Evolutionary conservation across 1,140 invertebrate genomes (phyloP).

Genomic region (Diprion similis): DNA sequence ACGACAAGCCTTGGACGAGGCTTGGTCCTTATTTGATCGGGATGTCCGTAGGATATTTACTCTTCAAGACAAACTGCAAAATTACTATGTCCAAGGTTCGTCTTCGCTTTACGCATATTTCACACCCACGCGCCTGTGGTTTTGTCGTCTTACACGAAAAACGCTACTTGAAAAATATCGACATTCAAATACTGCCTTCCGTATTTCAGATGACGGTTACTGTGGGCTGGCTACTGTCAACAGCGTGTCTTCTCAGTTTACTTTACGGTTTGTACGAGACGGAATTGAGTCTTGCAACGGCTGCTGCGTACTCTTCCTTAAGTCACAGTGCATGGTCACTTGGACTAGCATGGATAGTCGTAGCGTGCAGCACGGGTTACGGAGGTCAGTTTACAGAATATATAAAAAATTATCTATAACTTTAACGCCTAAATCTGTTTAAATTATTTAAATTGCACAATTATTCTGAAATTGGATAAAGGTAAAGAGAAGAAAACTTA

Average conservation of each 20-base stretch:
- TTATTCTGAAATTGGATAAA: background rate
- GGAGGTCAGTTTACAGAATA: slow-evolving; percentile 67
- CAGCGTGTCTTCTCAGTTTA: slow-evolving; percentile 70
- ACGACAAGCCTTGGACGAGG: slow-evolving; percentile 87
- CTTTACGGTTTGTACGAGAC: slow-evolving; percentile 80
- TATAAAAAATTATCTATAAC: slow-evolving; percentile 18
- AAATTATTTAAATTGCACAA: background rate
- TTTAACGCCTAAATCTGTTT: no score
- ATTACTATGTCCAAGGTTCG: slow-evolving; percentile 75
- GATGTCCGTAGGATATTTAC: slow-evolving; percentile 82
- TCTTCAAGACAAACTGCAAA: slow-evolving; percentile 83
- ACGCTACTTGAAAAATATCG: no score
- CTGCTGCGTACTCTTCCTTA: slow-evolving; percentile 82
- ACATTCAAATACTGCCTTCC: background rate
- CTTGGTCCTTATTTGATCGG: slow-evolving; percentile 83
- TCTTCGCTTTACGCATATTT: slow-evolving; percentile 16
- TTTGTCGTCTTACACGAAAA: background rate
- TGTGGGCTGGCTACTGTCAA: slow-evolving; percentile 73
- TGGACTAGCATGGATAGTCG: slow-evolving; percentile 83
- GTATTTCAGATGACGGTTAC: slow-evolving; percentile 67
- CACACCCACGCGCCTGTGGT: background rate
- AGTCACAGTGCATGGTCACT: slow-evolving; percentile 87
- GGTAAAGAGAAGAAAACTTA: background rate
- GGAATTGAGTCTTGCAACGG: slow-evolving; percentile 71
- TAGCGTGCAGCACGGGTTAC: slow-evolving; percentile 88